phyloP scores from a whole-genome alignment of 2,888 invertebrate genomes.

The Morinoia aosen region DNA sequence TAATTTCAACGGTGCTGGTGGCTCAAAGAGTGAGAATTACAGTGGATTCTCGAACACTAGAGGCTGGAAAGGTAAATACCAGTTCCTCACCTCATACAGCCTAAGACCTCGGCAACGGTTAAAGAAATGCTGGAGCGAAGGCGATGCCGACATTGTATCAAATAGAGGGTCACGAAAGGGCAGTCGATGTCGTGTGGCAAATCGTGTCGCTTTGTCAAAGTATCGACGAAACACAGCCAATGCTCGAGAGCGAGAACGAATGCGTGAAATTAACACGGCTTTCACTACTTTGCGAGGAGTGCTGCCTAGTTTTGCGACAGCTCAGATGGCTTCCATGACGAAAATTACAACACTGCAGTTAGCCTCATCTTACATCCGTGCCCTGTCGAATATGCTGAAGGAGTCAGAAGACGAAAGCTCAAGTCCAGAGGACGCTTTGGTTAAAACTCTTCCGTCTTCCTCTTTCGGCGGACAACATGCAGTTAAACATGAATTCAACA shows the following conservation, averaged over 20 bases:
- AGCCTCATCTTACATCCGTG: conserved; percentile 57
- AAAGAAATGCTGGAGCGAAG: conserved; percentile 46
- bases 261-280: conserved; percentile 56
- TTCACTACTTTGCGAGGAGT: conserved; percentile 56
- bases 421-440: background rate
- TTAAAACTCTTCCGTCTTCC: background rate
- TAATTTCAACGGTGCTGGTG: background rate
- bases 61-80: conserved; percentile 30
- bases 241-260: conserved; percentile 54
- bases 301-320: conserved; percentile 32
- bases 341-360: conserved; percentile 53
- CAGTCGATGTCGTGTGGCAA: conserved; percentile 42
- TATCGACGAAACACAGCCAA: conserved; percentile 54
- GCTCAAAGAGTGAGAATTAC: background rate
- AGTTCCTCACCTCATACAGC: conserved; percentile 32
- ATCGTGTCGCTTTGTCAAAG: conserved; percentile 47
- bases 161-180: conserved; percentile 52
- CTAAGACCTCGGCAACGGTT: conserved; percentile 27
- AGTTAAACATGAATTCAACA: background rate
- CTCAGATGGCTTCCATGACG: conserved; percentile 54
- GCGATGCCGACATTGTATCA: conserved; percentile 40
- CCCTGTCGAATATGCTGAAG: conserved; percentile 54
- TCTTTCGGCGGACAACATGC: background rate
- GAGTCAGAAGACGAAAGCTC: conserved; percentile 32
- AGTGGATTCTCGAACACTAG: background rate